Percentiles rank a stretch among this genome's conserved stretches.
These are phyloP conservation scores for Trichosurus vulpecula DNA, from an alignment of 2,797 vertebrate genomes.

Conservation along the genomic window DNA sequence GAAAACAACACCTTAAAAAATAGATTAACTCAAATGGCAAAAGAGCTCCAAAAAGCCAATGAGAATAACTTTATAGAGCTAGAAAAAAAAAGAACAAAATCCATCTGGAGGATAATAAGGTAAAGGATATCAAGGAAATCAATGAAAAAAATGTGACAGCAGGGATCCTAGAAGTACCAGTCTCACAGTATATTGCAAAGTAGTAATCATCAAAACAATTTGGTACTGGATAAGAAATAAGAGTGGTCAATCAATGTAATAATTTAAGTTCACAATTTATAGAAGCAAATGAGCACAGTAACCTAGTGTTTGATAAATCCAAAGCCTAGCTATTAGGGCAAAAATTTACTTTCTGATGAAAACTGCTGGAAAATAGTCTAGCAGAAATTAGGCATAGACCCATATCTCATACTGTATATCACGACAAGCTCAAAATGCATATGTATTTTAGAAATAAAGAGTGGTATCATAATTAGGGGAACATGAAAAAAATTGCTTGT, in stretches of 20 bases:
- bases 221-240: neutral
- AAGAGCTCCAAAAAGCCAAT: no score
- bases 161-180: neutral
- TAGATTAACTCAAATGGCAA: no score
- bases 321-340: neutral
- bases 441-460: neutral
- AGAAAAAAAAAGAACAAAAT: neutral
- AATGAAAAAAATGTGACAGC: neutral
- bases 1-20: no score
- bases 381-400: neutral
- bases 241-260: neutral
- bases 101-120: neutral
- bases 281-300: neutral
- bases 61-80: neutral
- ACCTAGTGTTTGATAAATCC: neutral
- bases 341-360: neutral
- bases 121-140: neutral
- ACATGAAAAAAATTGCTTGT: neutral
- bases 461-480: neutral
- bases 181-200: neutral
- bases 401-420: neutral
- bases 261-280: neutral
- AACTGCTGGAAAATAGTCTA: neutral
- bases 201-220: neutral
- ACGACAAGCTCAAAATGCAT: neutral